A percentile compares a stretch with the other conserved stretches of the same genome.
Evolutionary conservation across 23 tunicate genomes (phyloP).

Genomic region (Trididemnum clinides): DNA sequence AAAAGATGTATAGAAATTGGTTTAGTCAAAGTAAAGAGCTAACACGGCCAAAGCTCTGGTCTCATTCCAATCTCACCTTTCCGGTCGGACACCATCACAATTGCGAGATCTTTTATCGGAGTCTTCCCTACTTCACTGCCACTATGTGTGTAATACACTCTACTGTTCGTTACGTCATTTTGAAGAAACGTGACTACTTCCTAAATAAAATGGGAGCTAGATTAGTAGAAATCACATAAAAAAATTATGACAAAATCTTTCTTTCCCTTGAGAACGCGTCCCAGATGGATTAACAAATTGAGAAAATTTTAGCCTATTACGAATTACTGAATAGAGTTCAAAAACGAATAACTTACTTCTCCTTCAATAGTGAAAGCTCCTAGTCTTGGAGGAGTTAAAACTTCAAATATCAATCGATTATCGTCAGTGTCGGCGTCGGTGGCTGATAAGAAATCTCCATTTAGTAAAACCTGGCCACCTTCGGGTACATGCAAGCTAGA

Average conservation of each 20-base stretch:
- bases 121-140: constrained; percentile 64
- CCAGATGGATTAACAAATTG: not conserved
- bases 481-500: constrained; percentile 48
- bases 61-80: no score
- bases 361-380: constrained; percentile 48
- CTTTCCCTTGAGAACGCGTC: not conserved
- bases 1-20: no score
- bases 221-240: not conserved
- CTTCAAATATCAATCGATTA: constrained; percentile 59
- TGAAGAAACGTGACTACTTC: constrained; percentile 52
- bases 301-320: not conserved
- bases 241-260: not conserved
- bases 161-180: constrained; percentile 45
- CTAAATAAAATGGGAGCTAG: constrained; percentile 27
- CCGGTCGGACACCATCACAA: constrained; percentile 72
- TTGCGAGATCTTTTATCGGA: constrained; percentile 35
- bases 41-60: no score
- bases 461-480: constrained; percentile 41
- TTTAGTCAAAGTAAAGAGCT: no score
- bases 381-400: constrained; percentile 50
- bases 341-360: constrained; percentile 48
- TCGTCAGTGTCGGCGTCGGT: constrained; percentile 85
- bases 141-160: constrained; percentile 56
- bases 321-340: no score
- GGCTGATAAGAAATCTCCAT: constrained; percentile 53